A percentile compares a stretch with the other conserved stretches of the same genome.
phyloP scores from a whole-genome alignment of 2,797 vertebrate genomes.

The Gobio occitaniae region DNA sequence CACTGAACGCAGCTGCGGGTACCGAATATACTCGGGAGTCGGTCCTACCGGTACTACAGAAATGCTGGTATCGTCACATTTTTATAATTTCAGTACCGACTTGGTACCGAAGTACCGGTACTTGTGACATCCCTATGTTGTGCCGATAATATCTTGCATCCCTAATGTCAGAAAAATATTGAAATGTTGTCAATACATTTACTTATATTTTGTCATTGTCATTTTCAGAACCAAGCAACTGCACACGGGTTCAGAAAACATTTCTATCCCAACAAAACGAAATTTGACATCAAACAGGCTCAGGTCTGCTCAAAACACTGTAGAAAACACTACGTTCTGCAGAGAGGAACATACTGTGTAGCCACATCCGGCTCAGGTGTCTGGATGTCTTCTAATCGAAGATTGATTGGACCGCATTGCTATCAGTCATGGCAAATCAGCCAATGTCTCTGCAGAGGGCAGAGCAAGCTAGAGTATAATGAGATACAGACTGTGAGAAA shows the following conservation, averaged over 20 bases:
- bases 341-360: not conserved
- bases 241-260: not conserved
- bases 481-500: constrained; percentile 25
- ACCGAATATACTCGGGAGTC: too few relatives aligned
- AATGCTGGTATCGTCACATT: too few relatives aligned
- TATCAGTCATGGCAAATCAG: constrained; percentile 33
- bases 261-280: not conserved
- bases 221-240: not conserved
- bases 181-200: not conserved
- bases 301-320: not conserved
- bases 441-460: constrained; percentile 10
- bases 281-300: not conserved
- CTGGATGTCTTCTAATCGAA: constrained; percentile 6
- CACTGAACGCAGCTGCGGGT: too few relatives aligned
- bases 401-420: constrained; percentile 30
- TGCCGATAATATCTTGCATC: too few relatives aligned
- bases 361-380: constrained; percentile 27
- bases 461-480: not conserved
- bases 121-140: too few relatives aligned
- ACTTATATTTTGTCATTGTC: not conserved
- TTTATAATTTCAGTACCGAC: too few relatives aligned
- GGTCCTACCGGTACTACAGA: too few relatives aligned
- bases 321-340: not conserved
- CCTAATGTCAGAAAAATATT: too few relatives aligned
- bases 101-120: too few relatives aligned